phyloP scores from a whole-genome alignment of 1,140 invertebrate species.

The Polypedilum pembai region DNA sequence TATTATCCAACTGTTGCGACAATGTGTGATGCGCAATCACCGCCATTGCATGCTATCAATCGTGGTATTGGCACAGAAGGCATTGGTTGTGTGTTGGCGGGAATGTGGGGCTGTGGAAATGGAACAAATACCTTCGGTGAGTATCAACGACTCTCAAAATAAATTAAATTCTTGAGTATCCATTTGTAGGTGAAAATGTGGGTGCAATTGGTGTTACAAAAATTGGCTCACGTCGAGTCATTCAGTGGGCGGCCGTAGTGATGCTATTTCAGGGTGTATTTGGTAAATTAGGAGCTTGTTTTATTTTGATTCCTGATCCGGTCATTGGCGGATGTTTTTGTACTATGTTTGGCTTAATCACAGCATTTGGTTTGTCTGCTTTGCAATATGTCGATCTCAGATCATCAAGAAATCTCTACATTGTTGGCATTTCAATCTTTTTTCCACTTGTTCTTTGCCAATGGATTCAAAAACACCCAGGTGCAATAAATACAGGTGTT shows the following conservation, averaged over 20 bases:
- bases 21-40: constrained; percentile 73
- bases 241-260: constrained; percentile 67
- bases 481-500: constrained; percentile 60
- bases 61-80: constrained; percentile 79
- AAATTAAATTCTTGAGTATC: too few species aligned
- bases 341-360: constrained; percentile 81
- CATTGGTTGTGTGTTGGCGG: constrained; percentile 71
- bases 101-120: constrained; percentile 73
- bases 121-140: constrained; percentile 76
- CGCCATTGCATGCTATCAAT: constrained; percentile 79
- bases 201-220: constrained; percentile 75
- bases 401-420: constrained; percentile 75
- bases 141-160: too few species aligned
- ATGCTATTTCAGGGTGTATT: constrained; percentile 75
- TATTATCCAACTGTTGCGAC: constrained; percentile 82
- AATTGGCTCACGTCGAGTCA: constrained; percentile 75
- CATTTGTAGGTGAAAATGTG: constrained; percentile 59
- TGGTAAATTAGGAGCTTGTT: constrained; percentile 75
- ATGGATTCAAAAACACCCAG: constrained; percentile 62
- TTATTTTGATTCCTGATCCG: constrained; percentile 82
- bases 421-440: constrained; percentile 81
- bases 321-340: constrained; percentile 83
- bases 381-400: constrained; percentile 75
- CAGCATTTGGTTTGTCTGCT: constrained; percentile 72
- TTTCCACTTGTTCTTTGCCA: constrained; percentile 71